These are phyloP conservation scores for Pyxicephalus adspersus DNA, from an alignment of 2,113 vertebrate genomes.

Conservation along the genomic window DNA sequence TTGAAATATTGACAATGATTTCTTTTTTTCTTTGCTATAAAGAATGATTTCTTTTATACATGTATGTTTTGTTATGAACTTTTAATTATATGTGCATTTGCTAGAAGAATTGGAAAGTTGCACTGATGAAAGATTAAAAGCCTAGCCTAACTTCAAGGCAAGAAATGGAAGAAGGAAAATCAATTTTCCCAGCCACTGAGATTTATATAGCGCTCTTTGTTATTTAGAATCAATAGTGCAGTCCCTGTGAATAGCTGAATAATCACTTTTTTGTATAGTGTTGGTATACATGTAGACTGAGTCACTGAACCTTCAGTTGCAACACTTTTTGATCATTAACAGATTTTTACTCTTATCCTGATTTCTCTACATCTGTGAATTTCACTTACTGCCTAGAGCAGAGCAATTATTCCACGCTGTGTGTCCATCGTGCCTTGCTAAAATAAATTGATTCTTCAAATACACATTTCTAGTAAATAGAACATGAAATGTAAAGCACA, in stretches of 20 bases:
- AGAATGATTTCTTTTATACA: slow-evolving; percentile 18
- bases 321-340: slow-evolving; percentile 64
- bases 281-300: slow-evolving; percentile 72
- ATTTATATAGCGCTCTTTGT: slow-evolving; percentile 64
- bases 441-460: slow-evolving; percentile 62
- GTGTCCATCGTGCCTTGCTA: slow-evolving; percentile 39
- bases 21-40: background rate
- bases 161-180: slow-evolving; percentile 68
- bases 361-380: slow-evolving; percentile 59
- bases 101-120: slow-evolving; percentile 45
- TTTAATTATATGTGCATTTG: slow-evolving; percentile 44
- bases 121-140: slow-evolving; percentile 53
- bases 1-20: slow-evolving; percentile 23
- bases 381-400: slow-evolving; percentile 60
- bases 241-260: slow-evolving; percentile 82
- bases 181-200: slow-evolving; percentile 71
- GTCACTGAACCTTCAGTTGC: slow-evolving; percentile 63
- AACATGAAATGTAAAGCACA: slow-evolving; percentile 31
- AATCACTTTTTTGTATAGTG: slow-evolving; percentile 76
- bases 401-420: slow-evolving; percentile 60
- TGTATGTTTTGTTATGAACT: slow-evolving; percentile 35
- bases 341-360: slow-evolving; percentile 62
- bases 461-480: slow-evolving; percentile 59
- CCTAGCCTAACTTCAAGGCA: slow-evolving; percentile 52
- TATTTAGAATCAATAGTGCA: slow-evolving; percentile 83